A percentile compares a stretch with the other conserved stretches of the same genome.
Conservation (phyloP, 2,888 invertebrate species). For the Habrosyne pyritoides region DNA sequence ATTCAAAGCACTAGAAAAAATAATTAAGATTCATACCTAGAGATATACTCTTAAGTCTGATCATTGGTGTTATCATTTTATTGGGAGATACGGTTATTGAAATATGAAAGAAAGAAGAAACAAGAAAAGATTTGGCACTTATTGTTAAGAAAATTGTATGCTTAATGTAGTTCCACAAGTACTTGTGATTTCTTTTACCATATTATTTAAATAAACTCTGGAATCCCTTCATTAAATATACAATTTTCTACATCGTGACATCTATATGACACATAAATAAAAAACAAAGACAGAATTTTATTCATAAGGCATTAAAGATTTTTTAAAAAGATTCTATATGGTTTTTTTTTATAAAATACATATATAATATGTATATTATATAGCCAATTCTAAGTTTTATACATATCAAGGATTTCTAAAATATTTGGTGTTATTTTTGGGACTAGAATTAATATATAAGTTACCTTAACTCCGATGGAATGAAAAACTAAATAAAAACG, state of each 20-base stretch:
- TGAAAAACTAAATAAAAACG: slow-evolving; percentile 38
- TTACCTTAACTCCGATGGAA: slow-evolving; percentile 52
- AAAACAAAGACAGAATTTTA: slow-evolving; percentile 24
- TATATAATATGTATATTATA: slow-evolving; percentile 27
- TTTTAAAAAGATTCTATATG: slow-evolving; percentile 26
- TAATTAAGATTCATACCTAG: slow-evolving; percentile 67
- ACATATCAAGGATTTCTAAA: slow-evolving; percentile 31
- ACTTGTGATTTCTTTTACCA: slow-evolving; percentile 8
- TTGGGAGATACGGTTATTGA: slow-evolving; percentile 58
- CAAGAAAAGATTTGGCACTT: slow-evolving; percentile 49
- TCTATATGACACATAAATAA: slow-evolving; percentile 30
- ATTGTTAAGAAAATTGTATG: slow-evolving; percentile 46
- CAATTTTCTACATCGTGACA: slow-evolving; percentile 49
- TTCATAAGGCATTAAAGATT: slow-evolving; percentile 39
- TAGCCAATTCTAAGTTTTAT: slow-evolving; percentile 38
- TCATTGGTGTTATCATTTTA: slow-evolving; percentile 73
- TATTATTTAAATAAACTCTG: too few species aligned
- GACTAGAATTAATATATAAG: slow-evolving; percentile 63
- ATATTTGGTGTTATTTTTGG: slow-evolving; percentile 55
- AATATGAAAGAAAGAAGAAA: slow-evolving; percentile 33
- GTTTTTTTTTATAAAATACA: slow-evolving; percentile 16
- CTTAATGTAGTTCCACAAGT: slow-evolving; percentile 19
- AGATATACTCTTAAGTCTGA: slow-evolving; percentile 66
- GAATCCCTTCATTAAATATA: too few species aligned
- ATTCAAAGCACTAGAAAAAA: slow-evolving; percentile 58